Evolutionary conservation across 2,113 vertebrate genomes (phyloP).

Genomic region (Tricholaema leucomelas): DNA sequence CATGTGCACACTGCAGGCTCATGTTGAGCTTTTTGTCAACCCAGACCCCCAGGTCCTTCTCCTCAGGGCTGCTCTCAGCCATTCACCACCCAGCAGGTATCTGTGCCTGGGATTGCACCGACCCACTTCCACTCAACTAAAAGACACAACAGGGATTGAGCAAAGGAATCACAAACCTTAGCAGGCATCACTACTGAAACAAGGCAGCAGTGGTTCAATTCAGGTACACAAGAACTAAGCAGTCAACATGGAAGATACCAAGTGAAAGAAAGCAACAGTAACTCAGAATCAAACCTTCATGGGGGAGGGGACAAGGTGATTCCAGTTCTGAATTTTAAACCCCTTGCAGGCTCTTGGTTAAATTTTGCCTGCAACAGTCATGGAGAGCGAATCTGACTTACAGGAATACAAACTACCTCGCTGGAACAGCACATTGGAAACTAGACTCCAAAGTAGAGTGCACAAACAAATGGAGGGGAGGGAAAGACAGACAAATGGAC

Average conservation of each 20-base stretch:
- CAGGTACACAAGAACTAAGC: constrained; percentile 7
- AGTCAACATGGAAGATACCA: constrained; percentile 5
- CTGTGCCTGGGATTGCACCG: too few species aligned
- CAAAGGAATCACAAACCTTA: neutral
- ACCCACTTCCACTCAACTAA: neutral
- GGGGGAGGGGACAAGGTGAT: neutral
- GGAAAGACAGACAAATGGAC: too few species aligned
- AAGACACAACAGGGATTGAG: neutral
- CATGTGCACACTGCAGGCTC: too few species aligned
- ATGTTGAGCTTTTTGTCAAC: too few species aligned
- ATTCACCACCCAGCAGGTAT: too few species aligned
- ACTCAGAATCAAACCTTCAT: neutral
- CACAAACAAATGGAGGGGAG: neutral
- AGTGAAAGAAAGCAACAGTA: neutral
- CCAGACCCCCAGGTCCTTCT: too few species aligned
- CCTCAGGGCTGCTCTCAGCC: too few species aligned
- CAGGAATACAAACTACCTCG: neutral
- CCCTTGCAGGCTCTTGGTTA: neutral
- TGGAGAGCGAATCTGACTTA: neutral
- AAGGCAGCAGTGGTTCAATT: neutral
- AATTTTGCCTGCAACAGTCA: neutral
- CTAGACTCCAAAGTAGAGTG: neutral
- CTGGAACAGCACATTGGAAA: neutral
- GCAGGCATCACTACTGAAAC: neutral
- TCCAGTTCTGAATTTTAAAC: neutral